Conservation (phyloP, 2,797 vertebrate genomes). For the Pseudochirops cupreus region DNA sequence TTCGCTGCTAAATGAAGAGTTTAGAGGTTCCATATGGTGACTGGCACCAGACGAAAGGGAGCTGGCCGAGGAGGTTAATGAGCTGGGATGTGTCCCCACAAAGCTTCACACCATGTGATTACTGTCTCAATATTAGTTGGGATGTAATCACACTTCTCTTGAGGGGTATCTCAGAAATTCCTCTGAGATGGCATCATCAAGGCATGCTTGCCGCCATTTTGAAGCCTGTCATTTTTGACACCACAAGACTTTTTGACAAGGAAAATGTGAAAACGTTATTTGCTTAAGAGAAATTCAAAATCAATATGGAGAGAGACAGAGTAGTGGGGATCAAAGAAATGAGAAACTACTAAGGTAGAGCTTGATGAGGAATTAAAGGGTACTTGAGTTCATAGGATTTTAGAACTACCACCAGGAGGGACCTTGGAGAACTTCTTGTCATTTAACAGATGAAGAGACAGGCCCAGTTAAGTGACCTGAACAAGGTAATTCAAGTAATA, state of each 20-base stretch:
- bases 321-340: background rate
- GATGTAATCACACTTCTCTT: constrained; percentile 83
- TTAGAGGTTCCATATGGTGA: constrained; percentile 92
- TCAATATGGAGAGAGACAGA: background rate
- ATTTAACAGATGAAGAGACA: background rate
- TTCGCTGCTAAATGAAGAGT: constrained; percentile 80
- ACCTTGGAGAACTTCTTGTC: background rate
- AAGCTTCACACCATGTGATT: constrained; percentile 85
- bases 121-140: constrained; percentile 83
- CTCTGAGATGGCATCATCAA: constrained; percentile 61
- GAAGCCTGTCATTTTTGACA: constrained; percentile 72
- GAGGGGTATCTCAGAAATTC: constrained; percentile 84
- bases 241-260: constrained; percentile 42
- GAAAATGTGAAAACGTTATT: constrained; percentile 64
- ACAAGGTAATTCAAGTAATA: background rate
- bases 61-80: constrained; percentile 86
- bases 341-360: background rate
- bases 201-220: constrained; percentile 53
- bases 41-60: constrained; percentile 88
- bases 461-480: background rate
- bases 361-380: background rate
- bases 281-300: constrained; percentile 25
- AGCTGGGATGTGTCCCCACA: constrained; percentile 85
- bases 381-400: background rate
- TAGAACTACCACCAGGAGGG: background rate